Percentiles rank a stretch among this genome's conserved stretches.
These are phyloP conservation scores for Eucidaris tribuloides DNA, from an alignment of 35 echinoderm and acorn worm genomes.

Conservation along the genomic window DNA sequence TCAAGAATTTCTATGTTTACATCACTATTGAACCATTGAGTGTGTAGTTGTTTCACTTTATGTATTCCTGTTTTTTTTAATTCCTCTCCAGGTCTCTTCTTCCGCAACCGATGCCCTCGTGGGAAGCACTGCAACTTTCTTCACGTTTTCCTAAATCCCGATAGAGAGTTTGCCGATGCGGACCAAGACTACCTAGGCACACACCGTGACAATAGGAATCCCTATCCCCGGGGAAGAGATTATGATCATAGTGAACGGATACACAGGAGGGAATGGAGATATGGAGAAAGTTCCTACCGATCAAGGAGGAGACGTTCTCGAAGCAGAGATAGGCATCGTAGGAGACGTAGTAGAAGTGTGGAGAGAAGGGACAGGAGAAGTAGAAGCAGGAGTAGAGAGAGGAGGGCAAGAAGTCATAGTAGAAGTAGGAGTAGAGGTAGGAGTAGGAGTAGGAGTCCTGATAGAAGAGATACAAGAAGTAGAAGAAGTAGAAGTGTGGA, in stretches of 20 bases:
- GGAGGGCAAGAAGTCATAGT: conserved; percentile 5
- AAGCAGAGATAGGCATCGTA: conserved; percentile 17
- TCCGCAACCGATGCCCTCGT: conserved; percentile 60
- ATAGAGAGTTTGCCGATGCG: conserved; percentile 30
- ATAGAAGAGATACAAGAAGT: neutral
- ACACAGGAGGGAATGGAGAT: conserved; percentile 17
- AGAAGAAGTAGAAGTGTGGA: neutral
- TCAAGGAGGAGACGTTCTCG: conserved; percentile 11
- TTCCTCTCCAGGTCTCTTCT: conserved; percentile 72
- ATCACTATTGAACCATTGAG: too few relatives aligned
- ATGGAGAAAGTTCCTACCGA: neutral
- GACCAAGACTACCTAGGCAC: conserved; percentile 23
- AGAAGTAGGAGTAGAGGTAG: conserved; percentile 7
- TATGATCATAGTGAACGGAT: neutral
- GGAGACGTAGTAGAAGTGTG: neutral
- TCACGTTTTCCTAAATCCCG: conserved; percentile 81
- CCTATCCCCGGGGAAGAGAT: neutral
- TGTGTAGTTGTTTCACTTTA: too few relatives aligned
- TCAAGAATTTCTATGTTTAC: too few relatives aligned
- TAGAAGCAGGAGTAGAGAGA: neutral
- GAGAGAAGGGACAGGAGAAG: neutral
- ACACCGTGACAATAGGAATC: neutral
- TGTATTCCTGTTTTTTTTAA: too few relatives aligned
- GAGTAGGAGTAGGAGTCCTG: neutral
- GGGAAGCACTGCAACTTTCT: conserved; percentile 97